Base-by-base conservation (phyloP, 2,797 vertebrate species). In the Sebastes iracundus region DNA sequence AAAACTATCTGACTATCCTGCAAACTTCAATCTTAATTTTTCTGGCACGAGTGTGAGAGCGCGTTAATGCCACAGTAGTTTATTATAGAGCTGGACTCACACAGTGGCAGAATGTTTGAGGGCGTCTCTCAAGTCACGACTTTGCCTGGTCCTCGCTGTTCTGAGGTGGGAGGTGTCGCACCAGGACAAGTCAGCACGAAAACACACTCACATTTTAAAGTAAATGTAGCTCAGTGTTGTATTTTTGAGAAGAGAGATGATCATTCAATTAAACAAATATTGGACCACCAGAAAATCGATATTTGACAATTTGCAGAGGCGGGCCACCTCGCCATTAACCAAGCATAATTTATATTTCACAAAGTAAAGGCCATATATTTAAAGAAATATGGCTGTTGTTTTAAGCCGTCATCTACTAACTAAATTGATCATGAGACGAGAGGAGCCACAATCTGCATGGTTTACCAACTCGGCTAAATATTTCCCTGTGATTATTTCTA, bases 121-220 rank as follows among this genome's bases (percentile, higher is more conserved):
- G 95, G 94, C 82, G 92, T 94, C 86, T 81, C 84, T 82, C 84
- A 88, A 95, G 94, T 94, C 94, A 94, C 91, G 93, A 95, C 93
- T 94, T 81, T 60, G 87, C 87, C 83, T 84, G 86, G 79, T 91
- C 79, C 80, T 83, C 58, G 73, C 85, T 79, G 78, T 90, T 88
- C 78, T 60, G 80, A 77, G 74, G 92, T 94, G 91, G 92, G 93
- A 94, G 91, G 90, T 90, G 91, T 91, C 79, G 84, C 60, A 83
- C 68, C 66, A 30, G 81, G 78, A 92, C 77, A 27, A 86, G 68
- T 74, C 82, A 74, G 49, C 68, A 72, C 0, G n/a, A 76, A 81
- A 23, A 62, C 63, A 72, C 69, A 30, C 30, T 13, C 58, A 76
- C 49, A 69, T 32, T 53, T 68, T 33, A 35, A 80, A 38, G 69